A percentile compares a stretch with the other conserved stretches of the same genome.
Evolutionary conservation across 2,888 invertebrate genomes (phyloP).

Genomic region (Acrocyrtus sp.): DNA sequence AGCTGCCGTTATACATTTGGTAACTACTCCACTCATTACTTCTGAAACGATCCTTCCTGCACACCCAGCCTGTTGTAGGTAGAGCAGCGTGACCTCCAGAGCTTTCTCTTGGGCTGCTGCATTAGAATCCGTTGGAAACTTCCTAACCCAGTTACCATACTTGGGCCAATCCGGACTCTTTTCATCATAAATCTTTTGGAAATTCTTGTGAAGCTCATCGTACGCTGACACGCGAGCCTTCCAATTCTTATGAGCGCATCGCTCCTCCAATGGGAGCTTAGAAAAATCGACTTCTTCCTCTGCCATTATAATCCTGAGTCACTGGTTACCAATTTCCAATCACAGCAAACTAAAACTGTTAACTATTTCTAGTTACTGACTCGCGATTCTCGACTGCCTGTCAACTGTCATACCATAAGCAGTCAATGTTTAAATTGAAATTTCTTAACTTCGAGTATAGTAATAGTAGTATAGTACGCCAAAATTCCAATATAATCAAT

Average conservation of each 20-base stretch:
- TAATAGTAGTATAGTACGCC: too few relatives aligned
- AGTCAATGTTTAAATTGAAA: too few relatives aligned
- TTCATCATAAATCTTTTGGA: conserved; percentile 88
- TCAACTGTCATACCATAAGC: too few relatives aligned
- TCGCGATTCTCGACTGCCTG: too few relatives aligned
- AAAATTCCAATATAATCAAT: too few relatives aligned
- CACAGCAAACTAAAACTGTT: too few relatives aligned
- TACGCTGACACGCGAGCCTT: conserved; percentile 95
- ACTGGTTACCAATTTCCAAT: too few relatives aligned
- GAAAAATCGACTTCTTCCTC: conserved; percentile 89
- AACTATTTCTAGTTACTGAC: too few relatives aligned
- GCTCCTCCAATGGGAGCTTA: conserved; percentile 88
- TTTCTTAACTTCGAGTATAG: too few relatives aligned
- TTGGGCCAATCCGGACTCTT: conserved; percentile 95
- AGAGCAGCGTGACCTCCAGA: conserved; percentile 89
- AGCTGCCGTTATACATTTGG: conserved; percentile 92
- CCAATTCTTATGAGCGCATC: conserved; percentile 95
- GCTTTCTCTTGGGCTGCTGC: conserved; percentile 96
- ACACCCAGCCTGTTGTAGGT: conserved; percentile 87
- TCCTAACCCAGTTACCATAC: conserved; percentile 89
- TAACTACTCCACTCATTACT: conserved; percentile 86
- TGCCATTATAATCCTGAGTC: conserved; percentile 54
- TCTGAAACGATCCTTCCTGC: conserved; percentile 88
- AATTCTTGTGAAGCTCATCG: conserved; percentile 90
- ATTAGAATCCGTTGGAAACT: conserved; percentile 94